Base-by-base conservation (phyloP, 2,113 vertebrate genomes). In the Myotis lucifugus region DNA sequence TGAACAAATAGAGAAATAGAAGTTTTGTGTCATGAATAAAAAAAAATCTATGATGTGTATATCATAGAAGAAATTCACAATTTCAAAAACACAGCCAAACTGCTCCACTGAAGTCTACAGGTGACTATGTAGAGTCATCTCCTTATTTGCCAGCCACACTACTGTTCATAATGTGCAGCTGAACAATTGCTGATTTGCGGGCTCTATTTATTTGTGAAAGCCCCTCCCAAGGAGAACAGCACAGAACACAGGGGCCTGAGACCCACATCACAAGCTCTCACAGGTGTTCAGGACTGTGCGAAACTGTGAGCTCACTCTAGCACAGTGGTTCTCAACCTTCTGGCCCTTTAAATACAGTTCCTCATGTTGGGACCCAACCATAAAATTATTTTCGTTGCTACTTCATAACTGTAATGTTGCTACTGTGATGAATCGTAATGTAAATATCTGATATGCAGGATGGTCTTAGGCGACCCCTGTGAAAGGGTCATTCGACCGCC, bases 1-100 rank as follows among this genome's bases (percentile, higher is more conserved):
- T 74, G 37, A 84, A 82, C 27, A 15, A n/a, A 56, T 3, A 69
- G 54, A 66, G 32, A 19, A 79, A 69, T 2, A 34, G 27, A 25
- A 50, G 3, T 78, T 42, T 59, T 17, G 37, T 27, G 29, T 85
- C 25, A 50, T 10, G 21, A 90, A 97, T 42, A n/a, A 93, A 93
- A 91, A 10, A 8, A 27, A 85, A 23, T 27, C 3, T 42, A n/a
- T 46, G 34, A 18, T 50, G 18, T 23, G 3, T 29, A 3, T 19
- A 56, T 56, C 42, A 46, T 8, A 93, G 25, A 76, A 91, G 76
- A 93, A 94, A 86, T 8, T 32, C 17, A 42, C 13, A 23, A 67
- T 18, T 54, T 67, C 4, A 72, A 84, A 96, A 79, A 4, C 11
- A 46, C 1, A 25, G 64, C 10, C 46, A 52, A 70, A 52, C 11